Base-by-base conservation (phyloP, 2,113 vertebrate species). In the Trematomus loennbergii region DNA sequence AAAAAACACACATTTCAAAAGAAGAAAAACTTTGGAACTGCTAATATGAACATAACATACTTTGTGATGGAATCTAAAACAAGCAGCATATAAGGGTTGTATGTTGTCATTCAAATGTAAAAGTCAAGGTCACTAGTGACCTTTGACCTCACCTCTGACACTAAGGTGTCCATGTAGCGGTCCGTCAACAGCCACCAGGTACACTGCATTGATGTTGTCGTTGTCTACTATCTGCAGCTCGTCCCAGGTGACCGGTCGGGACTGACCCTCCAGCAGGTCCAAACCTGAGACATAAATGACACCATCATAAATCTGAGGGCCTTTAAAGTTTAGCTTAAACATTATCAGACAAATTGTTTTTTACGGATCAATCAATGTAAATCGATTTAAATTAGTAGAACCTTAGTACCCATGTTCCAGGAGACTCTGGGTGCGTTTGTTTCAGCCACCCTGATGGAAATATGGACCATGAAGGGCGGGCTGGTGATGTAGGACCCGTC, bases 391-490 rank as follows among this genome's bases (percentile, higher is more conserved):
- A 12, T 25, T 9, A 45, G 12, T 17, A 33, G 43, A 55, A 17
- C 8, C 1, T 12, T 17, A 2, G 0, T 87, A 94, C 87, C 93
- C 83, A 72, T 92, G 64, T 96, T 96, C 94, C 92, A 95, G 50
- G 94, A 93, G 82, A 96, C 91, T 61, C 93, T 79, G n/a, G 93
- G 95, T 73, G 92, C 90, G 1, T 89, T 70, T 0, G 93, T 96
- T 86, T 96, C 94, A 25, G 92, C 59, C 1, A 72, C 88, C 82
- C 93, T 90, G 67, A 94, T 85, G 83, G 93, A 96, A 88, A 97
- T 92, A 91, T 93, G 93, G 73, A 94, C 92, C 92, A 93, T 64
- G 46, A 94, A 84, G 63, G 92, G 85, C 50, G 79, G 72, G 73
- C 91, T 94, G 72, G 72, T 90, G 72, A 65, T 25, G 67, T 95